Evolutionary conservation across 2,113 vertebrate genomes (phyloP).

Genomic region (Montifringilla adamsi): DNA sequence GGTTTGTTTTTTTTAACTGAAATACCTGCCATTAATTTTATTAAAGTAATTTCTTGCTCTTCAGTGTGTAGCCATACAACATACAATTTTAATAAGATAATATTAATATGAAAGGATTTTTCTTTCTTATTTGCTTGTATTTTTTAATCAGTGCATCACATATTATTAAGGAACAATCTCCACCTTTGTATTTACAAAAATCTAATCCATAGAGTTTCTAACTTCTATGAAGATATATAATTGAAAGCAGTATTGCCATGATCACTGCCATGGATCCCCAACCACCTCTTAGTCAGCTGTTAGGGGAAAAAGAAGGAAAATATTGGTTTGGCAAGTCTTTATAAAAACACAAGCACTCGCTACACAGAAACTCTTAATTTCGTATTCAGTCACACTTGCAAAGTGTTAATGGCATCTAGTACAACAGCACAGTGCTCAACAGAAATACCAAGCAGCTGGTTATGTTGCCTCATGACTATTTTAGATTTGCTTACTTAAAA

Average conservation of each 20-base stretch:
- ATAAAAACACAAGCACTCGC: neutral
- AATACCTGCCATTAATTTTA: neutral
- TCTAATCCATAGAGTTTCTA: neutral
- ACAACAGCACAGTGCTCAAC: neutral
- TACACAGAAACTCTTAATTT: neutral
- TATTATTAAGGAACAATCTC: neutral
- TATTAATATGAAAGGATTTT: neutral
- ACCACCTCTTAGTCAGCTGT: neutral
- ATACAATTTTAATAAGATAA: neutral
- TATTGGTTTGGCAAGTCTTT: neutral
- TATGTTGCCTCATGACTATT: neutral
- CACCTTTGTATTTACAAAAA: neutral
- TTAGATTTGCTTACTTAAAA: constrained; percentile 8
- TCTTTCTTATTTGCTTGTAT: neutral
- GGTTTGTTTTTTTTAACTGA: neutral
- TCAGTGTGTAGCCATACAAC: neutral
- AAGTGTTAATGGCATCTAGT: neutral
- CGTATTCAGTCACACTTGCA: neutral
- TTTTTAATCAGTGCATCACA: neutral
- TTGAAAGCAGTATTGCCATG: neutral
- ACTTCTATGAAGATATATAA: neutral
- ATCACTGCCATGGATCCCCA: neutral
- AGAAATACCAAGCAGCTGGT: neutral
- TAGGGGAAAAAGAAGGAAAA: neutral
- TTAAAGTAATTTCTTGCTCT: neutral